Evolutionary conservation across 2,888 invertebrate species (phyloP).

Genomic region (Rotaria macrura): DNA sequence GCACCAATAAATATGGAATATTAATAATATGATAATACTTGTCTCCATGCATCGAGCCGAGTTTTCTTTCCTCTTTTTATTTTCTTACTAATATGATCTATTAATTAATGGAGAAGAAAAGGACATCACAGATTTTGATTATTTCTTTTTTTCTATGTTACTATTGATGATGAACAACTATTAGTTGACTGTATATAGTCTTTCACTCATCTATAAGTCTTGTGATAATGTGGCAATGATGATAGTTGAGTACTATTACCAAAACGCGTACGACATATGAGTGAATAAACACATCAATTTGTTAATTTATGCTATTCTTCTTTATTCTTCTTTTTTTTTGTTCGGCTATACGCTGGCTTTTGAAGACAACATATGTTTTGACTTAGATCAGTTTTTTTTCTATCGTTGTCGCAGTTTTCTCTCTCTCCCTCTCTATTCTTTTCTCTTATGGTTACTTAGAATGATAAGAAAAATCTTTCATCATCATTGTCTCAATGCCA

Average conservation of each 20-base stretch:
- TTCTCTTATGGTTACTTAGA: background rate
- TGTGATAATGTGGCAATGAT: background rate
- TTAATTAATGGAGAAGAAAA: background rate
- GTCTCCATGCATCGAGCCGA: constrained; percentile 16
- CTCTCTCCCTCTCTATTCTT: background rate
- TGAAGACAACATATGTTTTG: background rate
- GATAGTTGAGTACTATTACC: background rate
- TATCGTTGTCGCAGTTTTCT: background rate
- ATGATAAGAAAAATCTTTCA: too few species aligned
- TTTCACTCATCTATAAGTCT: background rate
- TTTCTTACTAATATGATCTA: background rate
- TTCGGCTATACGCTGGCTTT: background rate
- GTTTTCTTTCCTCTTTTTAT: background rate
- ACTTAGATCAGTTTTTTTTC: background rate
- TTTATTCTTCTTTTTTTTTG: background rate
- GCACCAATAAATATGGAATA: background rate
- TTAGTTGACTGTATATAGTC: background rate
- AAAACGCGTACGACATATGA: background rate
- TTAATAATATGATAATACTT: constrained; percentile 13
- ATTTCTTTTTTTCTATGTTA: background rate
- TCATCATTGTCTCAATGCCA: background rate
- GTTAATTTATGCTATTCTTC: background rate
- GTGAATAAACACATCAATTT: constrained; percentile 17
- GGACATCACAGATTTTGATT: background rate
- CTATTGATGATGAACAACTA: background rate